Base-by-base conservation (phyloP, 2,113 vertebrate genomes). In the Sander vitreus region DNA sequence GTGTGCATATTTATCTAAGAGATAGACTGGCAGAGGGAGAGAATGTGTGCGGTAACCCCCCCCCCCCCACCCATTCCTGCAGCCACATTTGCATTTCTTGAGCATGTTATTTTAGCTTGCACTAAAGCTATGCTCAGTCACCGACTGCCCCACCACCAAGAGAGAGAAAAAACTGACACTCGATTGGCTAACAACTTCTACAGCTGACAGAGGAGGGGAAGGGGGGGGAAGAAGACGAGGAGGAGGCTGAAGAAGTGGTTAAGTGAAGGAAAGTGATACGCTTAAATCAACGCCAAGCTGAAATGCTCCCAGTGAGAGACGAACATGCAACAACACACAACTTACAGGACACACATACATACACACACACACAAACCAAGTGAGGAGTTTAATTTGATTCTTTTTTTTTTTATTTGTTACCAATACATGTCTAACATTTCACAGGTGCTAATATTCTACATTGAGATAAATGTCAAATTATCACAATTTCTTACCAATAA, bases 71-170 rank as follows among this genome's bases (percentile, higher is more conserved):
- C 68, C 13, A 67, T 73, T 86, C 81, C 79, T 88, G 60, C 54
- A 76, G 73, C 69, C 75, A 73, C 80, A 91, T 93, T 93, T 88
- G 92, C 88, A 91, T 94, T 91, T 92, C 63, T 88, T 36, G 64
- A 85, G 80, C 85, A 83, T 94, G 94, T 94, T 95, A 84, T 94
- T 95, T 94, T 89, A 92, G 89, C 89, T 83, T 73, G 80, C 78
- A 89, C 91, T 82, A 69, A 77, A 88, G 87, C 85, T 91, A 53
- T 51, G 73, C 73, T 86, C 68, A 79, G 74, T 72, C 66, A 69
- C 33, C 27, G 62, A 78, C 73, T 64, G 48, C 19, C 19, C 21
- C 8, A 2, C 9, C 27, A n/a, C 25, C 48, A 5, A n/a, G 33
- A 73, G 14, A 76, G 47, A 71, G 70, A 69, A 72, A 65, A 81